Base-by-base conservation (phyloP, 2,797 vertebrate genomes). In the Microctenopoma stevenorrisi region DNA sequence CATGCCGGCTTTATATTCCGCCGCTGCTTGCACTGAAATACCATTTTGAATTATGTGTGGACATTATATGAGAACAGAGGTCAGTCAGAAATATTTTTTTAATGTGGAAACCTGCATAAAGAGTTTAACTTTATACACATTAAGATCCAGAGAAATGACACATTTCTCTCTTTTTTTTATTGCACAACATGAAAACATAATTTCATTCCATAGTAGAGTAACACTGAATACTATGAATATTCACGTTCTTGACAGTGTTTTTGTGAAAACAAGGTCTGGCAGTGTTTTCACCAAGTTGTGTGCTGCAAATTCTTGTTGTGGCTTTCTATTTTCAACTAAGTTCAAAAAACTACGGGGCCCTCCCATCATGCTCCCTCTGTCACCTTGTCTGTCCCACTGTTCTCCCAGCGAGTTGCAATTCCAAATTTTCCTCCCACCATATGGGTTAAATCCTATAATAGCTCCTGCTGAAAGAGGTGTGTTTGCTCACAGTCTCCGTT, bases 401-500 rank as follows among this genome's bases (percentile, higher is more conserved):
- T 81, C 69, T 57, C 78, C 70, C 72, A 76, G 60, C 67, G 65
- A 69, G 64, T 87, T 82, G 90, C 88, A 74, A 80, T 83, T 79
- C 79, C 83, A 83, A 80, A 81, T 87, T 83, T 85, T 86, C 82
- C 79, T 65, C 69, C 83, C 52, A 61, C 86, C 86, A 83, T 74
- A 72, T 63, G 70, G 54, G 62, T 80, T 73, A 81, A 91, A 87
- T 90, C 84, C 84, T 64, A 64, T 86, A 87, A 87, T 76, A 68
- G 84, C 53, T 56, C 7, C 1, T 72, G 75, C 75, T 86, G 64
- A 88, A 86, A 87, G 86, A 88, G 82, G 72, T 78, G 78, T 73
- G 81, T 92, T 91, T 92, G 86, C 85, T 73, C 78, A 77, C 80
- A 85, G 69, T 84, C 78, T 77, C 67, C 5, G 46, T 82, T 84